Evolutionary conservation across 2,113 vertebrate genomes (phyloP).

Genomic region (Pungitius pungitius): DNA sequence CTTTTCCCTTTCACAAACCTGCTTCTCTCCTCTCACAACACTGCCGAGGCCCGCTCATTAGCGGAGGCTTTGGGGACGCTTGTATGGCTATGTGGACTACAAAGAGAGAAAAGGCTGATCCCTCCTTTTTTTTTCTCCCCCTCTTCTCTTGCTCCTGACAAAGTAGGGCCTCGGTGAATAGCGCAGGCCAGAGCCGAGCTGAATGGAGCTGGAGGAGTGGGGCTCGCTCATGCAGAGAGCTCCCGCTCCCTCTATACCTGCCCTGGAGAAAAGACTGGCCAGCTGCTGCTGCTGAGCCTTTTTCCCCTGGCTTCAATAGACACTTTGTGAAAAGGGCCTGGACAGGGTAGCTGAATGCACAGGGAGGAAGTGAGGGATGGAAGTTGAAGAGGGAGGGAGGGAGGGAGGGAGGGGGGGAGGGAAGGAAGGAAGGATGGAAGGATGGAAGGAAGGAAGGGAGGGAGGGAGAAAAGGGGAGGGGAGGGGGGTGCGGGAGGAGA

Average conservation of each 20-base stretch:
- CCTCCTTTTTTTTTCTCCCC: constrained; percentile 61
- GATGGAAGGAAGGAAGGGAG: constrained; percentile 48
- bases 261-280: constrained; percentile 73
- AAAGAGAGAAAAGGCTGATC: constrained; percentile 73
- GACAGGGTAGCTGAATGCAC: constrained; percentile 65
- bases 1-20: constrained; percentile 67
- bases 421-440: constrained; percentile 63
- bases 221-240: constrained; percentile 78
- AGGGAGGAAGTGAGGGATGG: constrained; percentile 66
- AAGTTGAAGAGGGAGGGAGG: constrained; percentile 56
- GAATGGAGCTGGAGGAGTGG: constrained; percentile 70
- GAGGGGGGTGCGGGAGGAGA: constrained; percentile 14
- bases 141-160: constrained; percentile 72
- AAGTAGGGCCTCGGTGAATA: constrained; percentile 74
- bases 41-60: constrained; percentile 69
- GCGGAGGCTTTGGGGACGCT: constrained; percentile 66
- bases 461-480: constrained; percentile 38
- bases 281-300: constrained; percentile 78
- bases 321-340: constrained; percentile 72
- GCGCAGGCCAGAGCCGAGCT: constrained; percentile 60
- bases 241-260: constrained; percentile 74
- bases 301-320: constrained; percentile 78
- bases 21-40: constrained; percentile 47
- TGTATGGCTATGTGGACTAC: constrained; percentile 69
- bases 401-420: constrained; percentile 64